Percentiles rank a stretch among this genome's conserved stretches.
phyloP scores from a whole-genome alignment of 2,888 invertebrate species.

The Mallateleia sp. region DNA sequence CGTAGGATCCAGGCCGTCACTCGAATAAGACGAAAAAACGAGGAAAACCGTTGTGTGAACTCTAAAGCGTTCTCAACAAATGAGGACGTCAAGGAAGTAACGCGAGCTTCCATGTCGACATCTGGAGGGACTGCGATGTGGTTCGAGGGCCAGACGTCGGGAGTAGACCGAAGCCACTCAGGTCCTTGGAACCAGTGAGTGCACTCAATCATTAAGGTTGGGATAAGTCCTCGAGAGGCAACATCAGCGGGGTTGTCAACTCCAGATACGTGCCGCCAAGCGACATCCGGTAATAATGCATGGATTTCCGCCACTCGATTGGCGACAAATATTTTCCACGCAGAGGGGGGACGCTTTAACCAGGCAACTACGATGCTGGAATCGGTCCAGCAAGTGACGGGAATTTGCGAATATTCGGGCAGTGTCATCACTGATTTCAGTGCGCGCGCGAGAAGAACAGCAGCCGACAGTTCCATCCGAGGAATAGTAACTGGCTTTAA shows the following conservation, averaged over 20 bases:
- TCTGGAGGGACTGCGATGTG: too few relatives aligned
- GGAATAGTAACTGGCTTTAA: background rate
- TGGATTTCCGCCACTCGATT: background rate
- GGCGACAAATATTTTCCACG: background rate
- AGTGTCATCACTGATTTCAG: background rate
- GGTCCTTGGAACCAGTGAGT: too few relatives aligned
- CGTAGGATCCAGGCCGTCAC: too few relatives aligned
- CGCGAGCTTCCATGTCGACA: too few relatives aligned
- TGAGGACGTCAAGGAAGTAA: too few relatives aligned
- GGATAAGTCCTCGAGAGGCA: background rate
- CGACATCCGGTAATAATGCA: background rate
- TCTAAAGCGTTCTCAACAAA: too few relatives aligned
- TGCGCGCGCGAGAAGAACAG: background rate
- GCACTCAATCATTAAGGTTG: too few relatives aligned
- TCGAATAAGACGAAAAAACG: too few relatives aligned
- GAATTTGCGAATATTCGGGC: background rate
- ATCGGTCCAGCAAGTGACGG: background rate
- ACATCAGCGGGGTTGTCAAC: background rate
- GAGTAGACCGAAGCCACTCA: too few relatives aligned
- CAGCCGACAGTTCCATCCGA: background rate
- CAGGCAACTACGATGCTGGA: too few relatives aligned
- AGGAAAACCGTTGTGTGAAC: too few relatives aligned
- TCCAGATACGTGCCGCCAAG: background rate
- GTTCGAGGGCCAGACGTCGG: too few relatives aligned
- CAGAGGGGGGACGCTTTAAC: background rate